phyloP scores from a whole-genome alignment of 2,113 vertebrate species.

The Rhinogobius similis region DNA sequence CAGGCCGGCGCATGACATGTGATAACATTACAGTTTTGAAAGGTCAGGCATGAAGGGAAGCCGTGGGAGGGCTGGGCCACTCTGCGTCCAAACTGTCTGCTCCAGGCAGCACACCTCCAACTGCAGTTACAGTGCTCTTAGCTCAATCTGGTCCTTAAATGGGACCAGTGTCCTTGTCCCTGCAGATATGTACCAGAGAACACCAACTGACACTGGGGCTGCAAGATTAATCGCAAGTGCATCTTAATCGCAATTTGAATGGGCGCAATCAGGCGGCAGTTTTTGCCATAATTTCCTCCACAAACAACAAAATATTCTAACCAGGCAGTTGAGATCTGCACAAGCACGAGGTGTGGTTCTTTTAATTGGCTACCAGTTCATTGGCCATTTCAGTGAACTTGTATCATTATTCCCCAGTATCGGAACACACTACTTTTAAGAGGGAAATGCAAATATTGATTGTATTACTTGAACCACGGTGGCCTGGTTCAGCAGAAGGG shows the following conservation, averaged over 20 bases:
- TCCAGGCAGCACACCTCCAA: not conserved
- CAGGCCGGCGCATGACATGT: constrained; percentile 71
- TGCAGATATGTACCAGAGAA: not conserved
- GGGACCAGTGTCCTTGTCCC: not conserved
- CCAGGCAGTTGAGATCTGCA: no score
- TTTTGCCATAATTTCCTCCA: no score
- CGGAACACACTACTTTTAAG: constrained; percentile 22
- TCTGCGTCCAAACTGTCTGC: constrained; percentile 26
- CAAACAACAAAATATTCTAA: no score
- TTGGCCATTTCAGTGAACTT: not conserved
- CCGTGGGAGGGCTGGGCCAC: constrained; percentile 35
- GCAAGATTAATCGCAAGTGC: no score
- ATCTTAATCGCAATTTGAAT: no score
- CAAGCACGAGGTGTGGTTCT: no score
- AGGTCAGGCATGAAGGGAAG: constrained; percentile 74
- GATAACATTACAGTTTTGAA: constrained; percentile 77
- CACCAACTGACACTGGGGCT: not conserved
- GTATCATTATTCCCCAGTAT: constrained; percentile 22
- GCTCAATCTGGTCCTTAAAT: not conserved
- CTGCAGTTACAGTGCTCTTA: not conserved
- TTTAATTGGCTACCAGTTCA: no score
- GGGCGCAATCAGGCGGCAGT: no score
- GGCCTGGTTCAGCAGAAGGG: constrained; percentile 36
- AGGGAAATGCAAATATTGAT: constrained; percentile 66
- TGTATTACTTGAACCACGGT: constrained; percentile 62